These are phyloP conservation scores for Philaethria dido DNA, from an alignment of 2,888 invertebrate species.

Conservation along the genomic window DNA sequence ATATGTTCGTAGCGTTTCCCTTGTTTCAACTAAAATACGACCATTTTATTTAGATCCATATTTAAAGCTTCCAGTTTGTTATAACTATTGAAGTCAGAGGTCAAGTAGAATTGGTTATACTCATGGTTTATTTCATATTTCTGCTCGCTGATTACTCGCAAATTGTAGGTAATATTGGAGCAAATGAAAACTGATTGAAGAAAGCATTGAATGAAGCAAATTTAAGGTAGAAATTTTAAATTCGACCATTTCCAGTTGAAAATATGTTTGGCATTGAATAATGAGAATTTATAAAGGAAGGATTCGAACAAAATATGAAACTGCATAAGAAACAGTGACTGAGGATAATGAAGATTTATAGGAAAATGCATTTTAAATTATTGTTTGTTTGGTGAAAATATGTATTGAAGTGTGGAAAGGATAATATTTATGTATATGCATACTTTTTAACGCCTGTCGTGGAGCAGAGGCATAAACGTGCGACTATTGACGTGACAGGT, in stretches of 20 bases:
- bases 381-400: neutral
- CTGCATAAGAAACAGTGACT: constrained; percentile 46
- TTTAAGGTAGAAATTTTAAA: constrained; percentile 35
- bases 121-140: constrained; percentile 64
- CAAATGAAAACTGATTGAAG: constrained; percentile 58
- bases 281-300: constrained; percentile 20
- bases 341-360: constrained; percentile 49
- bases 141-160: constrained; percentile 56
- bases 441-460: too few species aligned
- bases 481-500: too few species aligned
- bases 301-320: constrained; percentile 44
- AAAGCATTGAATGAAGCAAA: constrained; percentile 43
- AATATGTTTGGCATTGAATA: constrained; percentile 34
- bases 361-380: constrained; percentile 18
- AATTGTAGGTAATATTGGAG: constrained; percentile 58
- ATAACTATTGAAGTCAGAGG: constrained; percentile 39
- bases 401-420: neutral
- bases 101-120: constrained; percentile 53
- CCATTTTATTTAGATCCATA: constrained; percentile 51
- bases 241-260: constrained; percentile 29
- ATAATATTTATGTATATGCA: neutral
- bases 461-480: too few species aligned
- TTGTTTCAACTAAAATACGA: constrained; percentile 55
- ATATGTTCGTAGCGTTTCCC: constrained; percentile 67
- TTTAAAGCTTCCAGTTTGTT: constrained; percentile 25